A percentile compares a stretch with the other conserved stretches of the same genome.
Conservation (phyloP, 2,113 vertebrate species). For the Percina caprodes region DNA sequence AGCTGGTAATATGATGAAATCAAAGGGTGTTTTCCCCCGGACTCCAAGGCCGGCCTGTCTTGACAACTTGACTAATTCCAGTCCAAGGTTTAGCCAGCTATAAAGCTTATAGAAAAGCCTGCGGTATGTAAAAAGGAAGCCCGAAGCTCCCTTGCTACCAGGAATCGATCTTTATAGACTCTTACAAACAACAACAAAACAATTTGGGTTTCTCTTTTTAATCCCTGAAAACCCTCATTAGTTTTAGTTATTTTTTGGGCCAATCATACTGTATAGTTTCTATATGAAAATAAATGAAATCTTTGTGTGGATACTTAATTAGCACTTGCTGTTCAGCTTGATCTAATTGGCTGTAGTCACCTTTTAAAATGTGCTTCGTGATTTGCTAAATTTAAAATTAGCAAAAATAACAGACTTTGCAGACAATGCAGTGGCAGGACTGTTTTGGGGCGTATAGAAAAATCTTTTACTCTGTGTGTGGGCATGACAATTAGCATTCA, state of each 20-base stretch:
- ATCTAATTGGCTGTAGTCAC: not conserved
- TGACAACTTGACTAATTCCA: slow-evolving; percentile 59
- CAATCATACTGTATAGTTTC: not conserved
- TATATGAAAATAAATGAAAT: not conserved
- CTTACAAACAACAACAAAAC: slow-evolving; percentile 11
- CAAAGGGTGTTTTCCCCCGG: slow-evolving; percentile 52
- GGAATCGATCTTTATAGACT: slow-evolving; percentile 26
- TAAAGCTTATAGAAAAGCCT: slow-evolving; percentile 38
- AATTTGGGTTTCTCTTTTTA: slow-evolving; percentile 7
- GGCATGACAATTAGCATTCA: slow-evolving; percentile 20
- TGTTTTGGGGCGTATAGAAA: slow-evolving; percentile 6
- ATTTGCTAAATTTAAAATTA: slow-evolving; percentile 10
- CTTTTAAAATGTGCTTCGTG: slow-evolving; percentile 1
- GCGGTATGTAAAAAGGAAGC: slow-evolving; percentile 30
- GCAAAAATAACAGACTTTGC: not conserved
- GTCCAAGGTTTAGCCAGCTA: slow-evolving; percentile 60
- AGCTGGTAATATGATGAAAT: slow-evolving; percentile 65
- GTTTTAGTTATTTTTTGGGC: not conserved
- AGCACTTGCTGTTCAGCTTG: not conserved
- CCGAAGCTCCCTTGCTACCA: slow-evolving; percentile 19
- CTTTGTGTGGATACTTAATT: not conserved
- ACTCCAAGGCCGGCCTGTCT: slow-evolving; percentile 40
- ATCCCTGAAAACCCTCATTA: not conserved
- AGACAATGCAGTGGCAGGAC: not conserved
- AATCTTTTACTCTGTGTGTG: not conserved